phyloP scores from a whole-genome alignment of 2,797 vertebrate species.

The Spondyliosoma cantharus region DNA sequence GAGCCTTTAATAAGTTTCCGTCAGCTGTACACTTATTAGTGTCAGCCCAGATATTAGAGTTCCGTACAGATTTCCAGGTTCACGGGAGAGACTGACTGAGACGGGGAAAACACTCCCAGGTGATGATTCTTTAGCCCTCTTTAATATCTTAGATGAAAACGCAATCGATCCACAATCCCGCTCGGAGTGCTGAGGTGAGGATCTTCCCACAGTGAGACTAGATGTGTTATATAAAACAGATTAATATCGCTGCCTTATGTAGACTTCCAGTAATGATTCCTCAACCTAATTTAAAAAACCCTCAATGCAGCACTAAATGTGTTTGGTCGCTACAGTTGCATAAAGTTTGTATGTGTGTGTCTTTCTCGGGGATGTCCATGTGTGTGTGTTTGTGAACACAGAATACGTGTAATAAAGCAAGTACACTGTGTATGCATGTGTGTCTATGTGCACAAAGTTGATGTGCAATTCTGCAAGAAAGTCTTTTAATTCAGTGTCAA shows the following conservation, averaged over 20 bases:
- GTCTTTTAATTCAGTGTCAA: constrained; percentile 8
- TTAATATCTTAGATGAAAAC: constrained; percentile 74
- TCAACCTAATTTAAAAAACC: constrained; percentile 48
- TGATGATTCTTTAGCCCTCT: constrained; percentile 56
- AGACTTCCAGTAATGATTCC: constrained; percentile 63
- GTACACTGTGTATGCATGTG: not conserved
- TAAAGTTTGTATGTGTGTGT: not conserved
- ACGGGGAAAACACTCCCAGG: constrained; percentile 44
- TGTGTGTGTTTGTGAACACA: not conserved
- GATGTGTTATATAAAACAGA: constrained; percentile 62
- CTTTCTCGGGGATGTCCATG: not conserved
- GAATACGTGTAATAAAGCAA: not conserved
- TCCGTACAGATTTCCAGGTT: constrained; percentile 44
- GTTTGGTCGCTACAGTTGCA: constrained; percentile 2
- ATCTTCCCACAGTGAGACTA: constrained; percentile 71
- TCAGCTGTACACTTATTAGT: constrained; percentile 54
- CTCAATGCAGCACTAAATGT: constrained; percentile 21
- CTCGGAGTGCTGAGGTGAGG: constrained; percentile 62
- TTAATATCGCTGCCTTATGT: constrained; percentile 66
- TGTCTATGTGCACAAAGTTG: not conserved
- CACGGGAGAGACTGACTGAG: constrained; percentile 46
- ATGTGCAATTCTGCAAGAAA: not conserved
- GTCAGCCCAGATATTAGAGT: constrained; percentile 49
- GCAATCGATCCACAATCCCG: constrained; percentile 68
- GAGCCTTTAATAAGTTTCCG: constrained; percentile 60